Percentiles rank a stretch among this genome's conserved stretches.
These are phyloP conservation scores for Syrphus vitripennis DNA, from an alignment of 2,888 invertebrate genomes.

Conservation along the genomic window DNA sequence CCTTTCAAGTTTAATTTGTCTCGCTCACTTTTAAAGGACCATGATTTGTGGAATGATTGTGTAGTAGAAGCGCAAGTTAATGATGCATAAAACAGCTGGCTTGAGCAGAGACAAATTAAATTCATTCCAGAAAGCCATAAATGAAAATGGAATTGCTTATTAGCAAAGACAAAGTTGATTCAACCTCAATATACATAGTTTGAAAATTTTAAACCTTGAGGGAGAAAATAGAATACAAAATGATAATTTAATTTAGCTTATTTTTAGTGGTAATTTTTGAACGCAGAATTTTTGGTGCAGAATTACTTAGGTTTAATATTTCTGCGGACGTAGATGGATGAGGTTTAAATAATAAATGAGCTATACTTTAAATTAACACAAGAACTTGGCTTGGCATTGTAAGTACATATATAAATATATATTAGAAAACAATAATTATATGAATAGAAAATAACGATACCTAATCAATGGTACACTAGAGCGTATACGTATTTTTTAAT, in stretches of 20 bases:
- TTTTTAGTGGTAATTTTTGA: background rate
- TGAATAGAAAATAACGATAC: too few species aligned
- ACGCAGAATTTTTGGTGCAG: too few species aligned
- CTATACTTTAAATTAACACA: too few species aligned
- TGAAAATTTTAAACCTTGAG: background rate
- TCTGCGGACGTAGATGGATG: background rate
- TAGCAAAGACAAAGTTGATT: background rate
- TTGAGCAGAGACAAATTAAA: constrained; percentile 33
- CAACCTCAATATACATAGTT: background rate
- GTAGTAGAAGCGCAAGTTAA: constrained; percentile 43
- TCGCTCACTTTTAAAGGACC: constrained; percentile 19
- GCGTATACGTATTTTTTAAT: too few species aligned
- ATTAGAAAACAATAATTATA: too few species aligned
- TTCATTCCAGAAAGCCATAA: constrained; percentile 32
- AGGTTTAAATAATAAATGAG: background rate
- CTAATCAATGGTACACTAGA: too few species aligned
- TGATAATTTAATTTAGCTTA: background rate
- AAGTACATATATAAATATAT: too few species aligned
- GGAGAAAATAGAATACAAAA: background rate
- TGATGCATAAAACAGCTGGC: constrained; percentile 47
- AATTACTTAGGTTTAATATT: background rate
- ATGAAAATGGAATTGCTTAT: constrained; percentile 28
- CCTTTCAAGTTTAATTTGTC: constrained; percentile 46
- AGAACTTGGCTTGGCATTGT: too few species aligned
- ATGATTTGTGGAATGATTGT: background rate